These are phyloP conservation scores for Scophthalmus maximus DNA, from an alignment of 2,113 vertebrate species.

Conservation along the genomic window DNA sequence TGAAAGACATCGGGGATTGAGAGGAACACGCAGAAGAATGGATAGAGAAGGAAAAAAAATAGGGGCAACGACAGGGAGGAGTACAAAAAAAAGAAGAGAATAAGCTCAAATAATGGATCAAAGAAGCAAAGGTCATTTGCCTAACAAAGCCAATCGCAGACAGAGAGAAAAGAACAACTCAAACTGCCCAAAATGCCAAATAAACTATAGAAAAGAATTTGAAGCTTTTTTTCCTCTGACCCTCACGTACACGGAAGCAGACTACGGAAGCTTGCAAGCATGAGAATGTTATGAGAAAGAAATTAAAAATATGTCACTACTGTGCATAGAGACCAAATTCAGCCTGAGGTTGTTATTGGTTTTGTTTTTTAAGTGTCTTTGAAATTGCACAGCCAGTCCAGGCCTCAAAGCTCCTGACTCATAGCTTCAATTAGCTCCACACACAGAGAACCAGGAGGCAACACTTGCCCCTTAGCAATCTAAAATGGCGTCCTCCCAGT, in stretches of 20 bases:
- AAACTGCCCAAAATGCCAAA: slow-evolving; percentile 51
- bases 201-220: slow-evolving; percentile 8
- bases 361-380: slow-evolving; percentile 28
- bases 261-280: slow-evolving; percentile 61
- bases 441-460: slow-evolving; percentile 64
- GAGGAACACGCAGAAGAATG: slow-evolving; percentile 63
- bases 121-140: slow-evolving; percentile 64
- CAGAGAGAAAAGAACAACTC: slow-evolving; percentile 58
- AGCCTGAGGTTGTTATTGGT: background rate
- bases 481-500: slow-evolving; percentile 58
- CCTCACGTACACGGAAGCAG: slow-evolving; percentile 16
- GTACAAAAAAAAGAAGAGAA: slow-evolving; percentile 75
- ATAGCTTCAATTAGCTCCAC: slow-evolving; percentile 53
- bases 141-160: slow-evolving; percentile 68
- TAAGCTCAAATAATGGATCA: slow-evolving; percentile 75
- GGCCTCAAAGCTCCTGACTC: slow-evolving; percentile 42
- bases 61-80: slow-evolving; percentile 51
- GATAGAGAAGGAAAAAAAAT: slow-evolving; percentile 75
- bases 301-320: slow-evolving; percentile 21
- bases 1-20: slow-evolving; percentile 57
- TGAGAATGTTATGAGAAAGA: slow-evolving; percentile 35
- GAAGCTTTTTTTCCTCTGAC: slow-evolving; percentile 4
- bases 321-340: slow-evolving; percentile 28
- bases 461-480: slow-evolving; percentile 13
- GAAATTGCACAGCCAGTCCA: slow-evolving; percentile 37